Evolutionary conservation across 2,113 vertebrate species (phyloP).

Genomic region (Catagonus wagneri): DNA sequence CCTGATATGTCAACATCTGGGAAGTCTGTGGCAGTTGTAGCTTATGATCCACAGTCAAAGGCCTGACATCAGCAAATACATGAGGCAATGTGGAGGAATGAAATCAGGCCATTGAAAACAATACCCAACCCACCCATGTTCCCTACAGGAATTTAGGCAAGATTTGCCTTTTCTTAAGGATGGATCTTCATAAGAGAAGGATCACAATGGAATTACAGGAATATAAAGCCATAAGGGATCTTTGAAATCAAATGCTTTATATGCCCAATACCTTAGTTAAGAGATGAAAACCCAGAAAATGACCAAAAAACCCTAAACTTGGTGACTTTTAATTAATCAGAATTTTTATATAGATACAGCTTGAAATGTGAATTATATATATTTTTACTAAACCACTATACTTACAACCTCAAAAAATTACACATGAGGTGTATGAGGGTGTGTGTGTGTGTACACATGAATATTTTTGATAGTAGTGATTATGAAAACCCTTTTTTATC

Average conservation of each 20-base stretch:
- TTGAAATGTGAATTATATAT: neutral
- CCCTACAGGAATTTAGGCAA: neutral
- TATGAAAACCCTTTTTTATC: neutral
- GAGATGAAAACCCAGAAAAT: neutral
- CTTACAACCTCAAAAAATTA: neutral
- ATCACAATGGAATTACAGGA: neutral
- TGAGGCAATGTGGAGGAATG: neutral
- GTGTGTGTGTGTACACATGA: neutral
- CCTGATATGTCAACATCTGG: constrained; percentile 69
- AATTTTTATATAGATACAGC: neutral
- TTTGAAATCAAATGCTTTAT: neutral
- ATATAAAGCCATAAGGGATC: neutral
- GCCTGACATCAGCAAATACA: constrained; percentile 23
- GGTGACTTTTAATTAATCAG: neutral
- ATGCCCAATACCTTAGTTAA: neutral
- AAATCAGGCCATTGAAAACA: neutral
- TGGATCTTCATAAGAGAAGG: neutral
- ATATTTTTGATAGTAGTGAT: neutral
- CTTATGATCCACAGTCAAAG: constrained; percentile 38
- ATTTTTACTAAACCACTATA: neutral
- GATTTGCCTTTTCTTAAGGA: neutral
- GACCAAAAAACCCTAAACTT: neutral
- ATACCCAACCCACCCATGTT: neutral
- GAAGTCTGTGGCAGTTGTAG: constrained; percentile 5
- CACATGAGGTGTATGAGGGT: neutral